These are phyloP conservation scores for Lynx canadensis DNA, from an alignment of 2,113 vertebrate genomes.

Conservation along the genomic window DNA sequence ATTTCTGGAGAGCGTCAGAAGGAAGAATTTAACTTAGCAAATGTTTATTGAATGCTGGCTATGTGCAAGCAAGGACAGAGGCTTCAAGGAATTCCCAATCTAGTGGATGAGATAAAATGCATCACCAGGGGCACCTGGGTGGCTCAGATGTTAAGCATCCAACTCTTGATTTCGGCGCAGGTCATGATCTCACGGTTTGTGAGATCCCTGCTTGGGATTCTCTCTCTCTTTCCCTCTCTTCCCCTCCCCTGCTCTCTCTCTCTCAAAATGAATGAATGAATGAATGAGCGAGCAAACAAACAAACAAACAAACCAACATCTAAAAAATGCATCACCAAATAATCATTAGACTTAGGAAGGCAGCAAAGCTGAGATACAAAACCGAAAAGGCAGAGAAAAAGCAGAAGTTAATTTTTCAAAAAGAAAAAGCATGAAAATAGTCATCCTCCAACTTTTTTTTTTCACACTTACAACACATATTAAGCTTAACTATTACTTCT, in stretches of 20 bases:
- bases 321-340: background rate
- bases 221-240: too few species aligned
- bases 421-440: constrained; percentile 2
- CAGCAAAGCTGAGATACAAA: background rate
- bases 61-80: background rate
- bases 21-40: constrained; percentile 48
- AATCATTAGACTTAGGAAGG: background rate
- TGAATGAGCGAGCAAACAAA: background rate
- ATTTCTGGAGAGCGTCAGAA: constrained; percentile 17
- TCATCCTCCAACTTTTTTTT: background rate
- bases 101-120: background rate
- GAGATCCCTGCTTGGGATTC: too few species aligned
- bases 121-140: background rate
- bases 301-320: background rate
- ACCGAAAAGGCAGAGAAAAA: background rate
- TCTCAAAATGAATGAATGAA: background rate
- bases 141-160: too few species aligned
- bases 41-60: constrained; percentile 29
- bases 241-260: too few species aligned
- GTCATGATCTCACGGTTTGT: too few species aligned
- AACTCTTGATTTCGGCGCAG: too few species aligned
- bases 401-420: constrained; percentile 9
- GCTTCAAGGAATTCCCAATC: background rate
- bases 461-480: background rate
- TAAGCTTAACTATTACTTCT: background rate